These are phyloP conservation scores for Ichneumon xanthorius DNA, from an alignment of 2,888 invertebrate genomes.

Conservation along the genomic window DNA sequence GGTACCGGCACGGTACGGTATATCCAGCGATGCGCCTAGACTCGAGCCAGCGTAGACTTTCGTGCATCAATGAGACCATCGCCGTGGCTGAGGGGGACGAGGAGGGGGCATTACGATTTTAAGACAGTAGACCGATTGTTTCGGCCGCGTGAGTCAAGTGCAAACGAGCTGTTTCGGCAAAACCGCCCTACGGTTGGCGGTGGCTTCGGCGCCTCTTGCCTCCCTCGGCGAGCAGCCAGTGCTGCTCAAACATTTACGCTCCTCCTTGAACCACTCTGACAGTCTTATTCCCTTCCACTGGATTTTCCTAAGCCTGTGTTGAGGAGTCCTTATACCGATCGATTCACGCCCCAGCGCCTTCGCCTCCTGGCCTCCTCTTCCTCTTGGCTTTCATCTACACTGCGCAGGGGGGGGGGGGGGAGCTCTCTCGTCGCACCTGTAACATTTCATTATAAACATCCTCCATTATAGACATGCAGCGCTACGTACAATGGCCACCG, in stretches of 20 bases:
- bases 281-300: slow-evolving; percentile 49
- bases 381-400: background rate
- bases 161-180: slow-evolving; percentile 72
- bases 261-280: slow-evolving; percentile 66
- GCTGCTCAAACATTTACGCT: slow-evolving; percentile 71
- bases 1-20: background rate
- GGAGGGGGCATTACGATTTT: slow-evolving; percentile 75
- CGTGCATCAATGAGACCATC: no score
- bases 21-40: slow-evolving; percentile 36
- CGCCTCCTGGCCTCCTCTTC: background rate
- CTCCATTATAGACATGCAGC: background rate
- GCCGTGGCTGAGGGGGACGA: no score
- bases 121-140: slow-evolving; percentile 78
- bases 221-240: slow-evolving; percentile 45
- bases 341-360: slow-evolving; percentile 46
- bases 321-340: slow-evolving; percentile 58
- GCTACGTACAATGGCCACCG: background rate
- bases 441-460: background rate
- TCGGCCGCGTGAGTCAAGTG: slow-evolving; percentile 78
- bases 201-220: slow-evolving; percentile 15
- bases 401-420: background rate
- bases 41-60: no score
- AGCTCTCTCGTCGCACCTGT: background rate
- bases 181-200: slow-evolving; percentile 4
- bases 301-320: slow-evolving; percentile 10